These are phyloP conservation scores for Okapia johnstoni DNA, from an alignment of 2,113 vertebrate genomes.

Conservation along the genomic window DNA sequence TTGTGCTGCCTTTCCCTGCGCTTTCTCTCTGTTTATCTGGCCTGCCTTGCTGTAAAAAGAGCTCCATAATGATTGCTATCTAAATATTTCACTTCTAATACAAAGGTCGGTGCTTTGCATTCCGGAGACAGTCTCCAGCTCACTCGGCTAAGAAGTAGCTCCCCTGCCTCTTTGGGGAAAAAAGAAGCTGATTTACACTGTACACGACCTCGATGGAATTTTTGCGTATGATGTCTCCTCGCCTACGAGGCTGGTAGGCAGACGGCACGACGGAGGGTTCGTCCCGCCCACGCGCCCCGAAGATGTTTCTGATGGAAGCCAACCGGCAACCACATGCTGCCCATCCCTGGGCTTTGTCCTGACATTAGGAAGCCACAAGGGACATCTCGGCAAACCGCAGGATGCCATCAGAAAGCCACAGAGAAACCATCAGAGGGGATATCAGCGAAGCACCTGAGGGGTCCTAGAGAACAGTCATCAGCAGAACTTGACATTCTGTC, in stretches of 20 bases:
- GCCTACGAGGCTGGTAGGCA: neutral
- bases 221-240: neutral
- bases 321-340: neutral
- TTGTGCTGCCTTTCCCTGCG: conserved; percentile 70
- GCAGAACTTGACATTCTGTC: neutral
- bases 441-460: neutral
- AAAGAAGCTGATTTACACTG: conserved; percentile 66
- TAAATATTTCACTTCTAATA: conserved; percentile 81
- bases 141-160: conserved; percentile 64
- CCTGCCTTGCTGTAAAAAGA: conserved; percentile 75
- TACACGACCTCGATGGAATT: conserved; percentile 29
- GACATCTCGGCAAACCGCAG: neutral
- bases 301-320: neutral
- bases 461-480: neutral
- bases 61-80: conserved; percentile 74
- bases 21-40: conserved; percentile 67
- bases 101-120: conserved; percentile 75
- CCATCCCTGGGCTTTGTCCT: neutral
- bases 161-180: conserved; percentile 58
- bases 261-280: neutral
- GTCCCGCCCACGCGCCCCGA: neutral
- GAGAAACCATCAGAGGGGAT: neutral
- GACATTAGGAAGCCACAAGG: neutral
- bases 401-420: neutral
- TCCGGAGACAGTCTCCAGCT: conserved; percentile 62